Percentiles rank a stretch among this genome's conserved stretches.
phyloP scores from a whole-genome alignment of 2,113 vertebrate species.

The Neogobius melanostomus region DNA sequence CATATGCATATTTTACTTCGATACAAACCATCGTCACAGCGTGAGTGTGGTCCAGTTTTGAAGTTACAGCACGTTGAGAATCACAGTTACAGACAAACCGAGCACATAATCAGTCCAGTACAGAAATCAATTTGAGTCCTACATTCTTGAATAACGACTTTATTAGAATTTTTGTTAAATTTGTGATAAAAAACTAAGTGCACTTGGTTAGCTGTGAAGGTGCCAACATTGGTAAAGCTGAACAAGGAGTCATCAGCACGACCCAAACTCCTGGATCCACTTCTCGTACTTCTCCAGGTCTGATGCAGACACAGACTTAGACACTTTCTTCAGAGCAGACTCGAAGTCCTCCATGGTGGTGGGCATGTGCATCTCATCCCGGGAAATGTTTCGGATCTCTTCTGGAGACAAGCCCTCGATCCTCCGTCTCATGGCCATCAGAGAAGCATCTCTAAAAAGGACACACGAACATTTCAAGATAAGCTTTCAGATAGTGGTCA shows the following conservation, averaged over 20 bases:
- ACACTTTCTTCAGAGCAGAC: slow-evolving; percentile 93
- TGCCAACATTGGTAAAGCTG: neutral
- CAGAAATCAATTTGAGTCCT: too few species aligned
- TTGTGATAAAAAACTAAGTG: neutral
- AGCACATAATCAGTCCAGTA: too few species aligned
- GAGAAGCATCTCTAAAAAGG: slow-evolving; percentile 89
- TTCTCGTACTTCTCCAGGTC: slow-evolving; percentile 97
- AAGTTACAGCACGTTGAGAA: too few species aligned
- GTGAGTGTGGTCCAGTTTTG: too few species aligned
- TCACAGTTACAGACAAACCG: too few species aligned
- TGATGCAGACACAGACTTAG: slow-evolving; percentile 91
- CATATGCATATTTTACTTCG: too few species aligned
- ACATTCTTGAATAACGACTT: neutral
- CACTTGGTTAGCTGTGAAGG: neutral
- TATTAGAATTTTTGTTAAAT: neutral
- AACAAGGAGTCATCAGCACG: slow-evolving; percentile 77
- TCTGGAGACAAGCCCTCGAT: slow-evolving; percentile 96
- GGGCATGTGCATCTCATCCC: slow-evolving; percentile 99
- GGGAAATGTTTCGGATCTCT: slow-evolving; percentile 94
- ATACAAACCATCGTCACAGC: too few species aligned
- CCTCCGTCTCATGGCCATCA: slow-evolving; percentile 98
- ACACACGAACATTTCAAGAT: neutral
- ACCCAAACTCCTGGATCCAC: slow-evolving; percentile 97
- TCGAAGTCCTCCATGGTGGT: slow-evolving; percentile 99
- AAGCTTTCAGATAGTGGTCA: neutral